Evolutionary conservation across 2,797 vertebrate species (phyloP).

Genomic region (Sebastes itinus): DNA sequence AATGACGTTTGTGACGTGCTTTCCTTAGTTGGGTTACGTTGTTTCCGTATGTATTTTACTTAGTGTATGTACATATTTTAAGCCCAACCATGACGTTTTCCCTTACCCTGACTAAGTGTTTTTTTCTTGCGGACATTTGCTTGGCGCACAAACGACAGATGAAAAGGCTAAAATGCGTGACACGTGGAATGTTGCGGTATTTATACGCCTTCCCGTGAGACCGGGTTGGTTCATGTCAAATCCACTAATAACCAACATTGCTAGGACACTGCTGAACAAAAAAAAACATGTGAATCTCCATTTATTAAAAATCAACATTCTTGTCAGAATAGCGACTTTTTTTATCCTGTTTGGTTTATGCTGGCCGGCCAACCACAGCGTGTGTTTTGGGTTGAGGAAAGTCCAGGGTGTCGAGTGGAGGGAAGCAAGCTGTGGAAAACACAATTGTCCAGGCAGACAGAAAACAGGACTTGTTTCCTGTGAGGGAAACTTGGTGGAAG

Average conservation of each 20-base stretch:
- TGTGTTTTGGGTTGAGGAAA: conserved; percentile 6
- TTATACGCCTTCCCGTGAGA: too few relatives aligned
- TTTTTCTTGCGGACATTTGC: too few relatives aligned
- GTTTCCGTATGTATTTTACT: too few relatives aligned
- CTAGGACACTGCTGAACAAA: neutral
- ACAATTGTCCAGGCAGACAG: conserved; percentile 31
- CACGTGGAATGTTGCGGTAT: too few relatives aligned
- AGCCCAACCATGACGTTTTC: too few relatives aligned
- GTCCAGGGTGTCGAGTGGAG: conserved; percentile 38
- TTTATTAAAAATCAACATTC: neutral
- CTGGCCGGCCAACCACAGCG: neutral
- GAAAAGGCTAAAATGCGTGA: too few relatives aligned
- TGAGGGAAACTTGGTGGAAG: conserved; percentile 26
- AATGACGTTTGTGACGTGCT: too few relatives aligned
- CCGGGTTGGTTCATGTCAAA: neutral
- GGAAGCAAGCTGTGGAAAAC: conserved; percentile 43
- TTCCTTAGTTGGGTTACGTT: too few relatives aligned
- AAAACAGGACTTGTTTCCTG: conserved; percentile 51
- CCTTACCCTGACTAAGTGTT: too few relatives aligned
- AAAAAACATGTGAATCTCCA: too few relatives aligned
- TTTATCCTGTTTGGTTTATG: conserved; percentile 5
- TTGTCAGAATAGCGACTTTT: neutral
- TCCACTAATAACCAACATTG: neutral
- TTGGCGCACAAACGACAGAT: too few relatives aligned
- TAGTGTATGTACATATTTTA: too few relatives aligned